These are phyloP conservation scores for Troides oblongomaculatus DNA, from an alignment of 2,888 invertebrate genomes.

Conservation along the genomic window DNA sequence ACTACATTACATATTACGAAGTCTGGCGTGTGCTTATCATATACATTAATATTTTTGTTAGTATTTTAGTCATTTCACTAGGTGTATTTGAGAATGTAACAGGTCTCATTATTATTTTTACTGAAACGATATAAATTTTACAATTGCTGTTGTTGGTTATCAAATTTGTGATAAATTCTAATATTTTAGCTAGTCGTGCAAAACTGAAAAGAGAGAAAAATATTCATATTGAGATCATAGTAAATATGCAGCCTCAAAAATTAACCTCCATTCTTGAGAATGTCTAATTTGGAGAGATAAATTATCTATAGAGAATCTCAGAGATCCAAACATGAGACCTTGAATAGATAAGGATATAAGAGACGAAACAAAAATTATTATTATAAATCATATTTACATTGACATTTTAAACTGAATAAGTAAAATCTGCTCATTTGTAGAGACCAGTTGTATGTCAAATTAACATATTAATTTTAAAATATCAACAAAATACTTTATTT, in stretches of 20 bases:
- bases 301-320: conserved; percentile 60
- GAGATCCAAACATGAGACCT: conserved; percentile 38
- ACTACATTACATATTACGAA: conserved; percentile 16
- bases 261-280: background rate
- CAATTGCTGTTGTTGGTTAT: conserved; percentile 42
- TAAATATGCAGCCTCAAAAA: conserved; percentile 10
- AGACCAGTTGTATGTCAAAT: conserved; percentile 33
- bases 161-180: conserved; percentile 62
- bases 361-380: conserved; percentile 37
- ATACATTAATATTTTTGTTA: conserved; percentile 27
- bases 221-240: conserved; percentile 36
- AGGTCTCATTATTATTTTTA: conserved; percentile 47
- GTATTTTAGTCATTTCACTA: conserved; percentile 32
- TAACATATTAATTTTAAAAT: conserved; percentile 40
- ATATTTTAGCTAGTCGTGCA: conserved; percentile 65
- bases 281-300: conserved; percentile 23
- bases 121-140: conserved; percentile 49
- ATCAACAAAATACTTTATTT: conserved; percentile 48
- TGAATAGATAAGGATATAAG: conserved; percentile 40
- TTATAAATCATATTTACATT: conserved; percentile 32
- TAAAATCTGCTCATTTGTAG: conserved; percentile 31
- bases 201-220: conserved; percentile 42
- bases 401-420: conserved; percentile 28
- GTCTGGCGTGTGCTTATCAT: conserved; percentile 26
- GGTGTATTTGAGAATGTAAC: conserved; percentile 37